Evolutionary conservation across 2,888 invertebrate species (phyloP).

Genomic region (Callyntrura guangdongensis): DNA sequence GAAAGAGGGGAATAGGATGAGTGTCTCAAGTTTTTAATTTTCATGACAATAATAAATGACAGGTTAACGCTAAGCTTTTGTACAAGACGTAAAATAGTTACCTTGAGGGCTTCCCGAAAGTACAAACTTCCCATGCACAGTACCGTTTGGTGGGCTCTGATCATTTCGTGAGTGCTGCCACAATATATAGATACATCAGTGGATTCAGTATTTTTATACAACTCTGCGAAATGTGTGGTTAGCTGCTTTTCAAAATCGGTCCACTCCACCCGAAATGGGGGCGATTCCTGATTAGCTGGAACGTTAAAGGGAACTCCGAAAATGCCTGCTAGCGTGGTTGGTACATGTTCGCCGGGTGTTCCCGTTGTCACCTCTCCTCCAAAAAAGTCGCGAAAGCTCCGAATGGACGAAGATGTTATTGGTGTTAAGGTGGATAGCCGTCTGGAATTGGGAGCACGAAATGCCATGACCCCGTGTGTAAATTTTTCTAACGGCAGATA

Average conservation of each 20-base stretch:
- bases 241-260: conserved; percentile 2
- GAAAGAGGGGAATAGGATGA: no score
- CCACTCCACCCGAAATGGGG: not conserved
- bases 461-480: no score
- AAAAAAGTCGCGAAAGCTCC: not conserved
- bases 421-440: no score
- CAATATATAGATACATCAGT: conserved; percentile 11
- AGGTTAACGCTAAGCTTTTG: no score
- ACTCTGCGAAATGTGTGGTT: not conserved
- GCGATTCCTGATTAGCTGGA: not conserved
- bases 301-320: not conserved
- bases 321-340: not conserved
- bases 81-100: no score
- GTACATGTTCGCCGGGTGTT: not conserved
- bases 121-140: conserved; percentile 9
- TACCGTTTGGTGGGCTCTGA: conserved; percentile 27
- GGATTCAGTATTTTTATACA: not conserved
- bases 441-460: no score
- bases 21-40: no score
- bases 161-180: not conserved
- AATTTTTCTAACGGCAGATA: no score
- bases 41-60: no score
- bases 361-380: not conserved
- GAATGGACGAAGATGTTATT: not conserved
- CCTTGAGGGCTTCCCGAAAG: conserved; percentile 16